A percentile compares a stretch with the other conserved stretches of the same genome.
Conservation (phyloP, 2,797 vertebrate species). For the Ciconia nigra region DNA sequence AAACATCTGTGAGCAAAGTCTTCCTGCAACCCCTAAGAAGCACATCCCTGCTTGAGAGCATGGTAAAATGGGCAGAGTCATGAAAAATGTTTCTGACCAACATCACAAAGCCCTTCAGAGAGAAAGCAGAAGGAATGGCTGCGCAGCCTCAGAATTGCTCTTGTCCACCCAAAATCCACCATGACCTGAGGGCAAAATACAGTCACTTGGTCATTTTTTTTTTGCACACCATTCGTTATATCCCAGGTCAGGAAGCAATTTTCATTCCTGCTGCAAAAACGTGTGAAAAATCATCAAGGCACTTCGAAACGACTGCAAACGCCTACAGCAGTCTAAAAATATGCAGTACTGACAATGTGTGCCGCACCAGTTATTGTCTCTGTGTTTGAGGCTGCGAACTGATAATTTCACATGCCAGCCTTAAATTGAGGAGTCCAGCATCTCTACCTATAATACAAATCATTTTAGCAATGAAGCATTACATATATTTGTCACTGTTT, state of each 20-base stretch:
- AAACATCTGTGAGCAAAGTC: background rate
- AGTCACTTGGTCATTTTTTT: background rate
- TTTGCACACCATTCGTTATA: background rate
- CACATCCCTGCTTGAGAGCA: background rate
- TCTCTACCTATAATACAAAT: background rate
- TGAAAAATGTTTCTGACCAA: background rate
- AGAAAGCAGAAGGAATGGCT: background rate
- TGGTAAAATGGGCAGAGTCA: background rate
- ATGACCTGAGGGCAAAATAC: background rate
- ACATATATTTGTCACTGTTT: background rate
- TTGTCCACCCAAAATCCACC: background rate
- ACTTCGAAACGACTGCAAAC: background rate
- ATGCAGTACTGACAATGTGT: background rate
- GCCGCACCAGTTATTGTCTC: conserved; percentile 10
- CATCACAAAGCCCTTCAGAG: background rate
- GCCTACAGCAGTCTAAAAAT: conserved; percentile 59
- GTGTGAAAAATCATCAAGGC: background rate
- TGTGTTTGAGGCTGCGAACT: background rate
- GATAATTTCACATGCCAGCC: background rate
- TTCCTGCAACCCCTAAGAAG: background rate
- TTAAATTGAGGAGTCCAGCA: background rate
- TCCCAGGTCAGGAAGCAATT: background rate
- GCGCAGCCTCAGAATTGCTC: background rate
- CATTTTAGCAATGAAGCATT: background rate
- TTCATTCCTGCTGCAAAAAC: background rate